Evolutionary conservation across 2,113 vertebrate species (phyloP), one percentile per base, ranked within the genome.

Genomic region (Gopherus evgoodei): DNA sequence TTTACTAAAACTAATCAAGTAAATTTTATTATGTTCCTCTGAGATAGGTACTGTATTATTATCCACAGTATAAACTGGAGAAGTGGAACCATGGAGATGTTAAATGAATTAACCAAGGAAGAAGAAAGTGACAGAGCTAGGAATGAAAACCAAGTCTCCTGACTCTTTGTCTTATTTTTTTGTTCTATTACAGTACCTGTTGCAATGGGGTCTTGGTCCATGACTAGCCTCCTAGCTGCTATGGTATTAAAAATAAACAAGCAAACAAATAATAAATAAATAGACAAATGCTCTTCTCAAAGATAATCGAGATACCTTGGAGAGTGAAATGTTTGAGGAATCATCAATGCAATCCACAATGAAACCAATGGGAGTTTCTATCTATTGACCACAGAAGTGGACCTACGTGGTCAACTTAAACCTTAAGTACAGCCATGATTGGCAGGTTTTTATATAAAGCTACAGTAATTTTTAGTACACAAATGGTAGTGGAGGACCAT

Each of bases 381-480:
- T 0, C 0, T 31, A 14, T 44, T 76, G 72, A 13, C 38, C 38
- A 24, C 22, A 76, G 2, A n/a, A 21, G 1, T 8, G 5, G 56
- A 44, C 13, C 12, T 6, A 21, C 1, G 1, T 57, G 17, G 38
- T 27, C 50, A 25, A 10, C 6, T 54, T 44, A 29, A 76, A n/a
- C 31, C 56, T 86, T 56, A 8, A 6, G 7, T 16, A 31, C 31
- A n/a, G 5, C 54, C 44, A 57, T 17, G 50, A 53, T 1, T 4
- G n/a, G 4, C 38, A 44, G 65, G n/a, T 38, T 72, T n/a, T n/a
- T 9, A 72, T 38, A 72, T 35, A 21, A 72, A 38, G 7, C 65
- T 72, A n/a, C 4, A 6, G 44, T 38, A 11, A 44, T 76, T 25
- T 38, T 75, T 42, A 42, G n/a, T 38, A 76, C 11, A 47, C 14